A percentile compares a stretch with the other conserved stretches of the same genome.
Evolutionary conservation across 2,113 vertebrate species (phyloP).

Genomic region (Emydura subglobosa): DNA sequence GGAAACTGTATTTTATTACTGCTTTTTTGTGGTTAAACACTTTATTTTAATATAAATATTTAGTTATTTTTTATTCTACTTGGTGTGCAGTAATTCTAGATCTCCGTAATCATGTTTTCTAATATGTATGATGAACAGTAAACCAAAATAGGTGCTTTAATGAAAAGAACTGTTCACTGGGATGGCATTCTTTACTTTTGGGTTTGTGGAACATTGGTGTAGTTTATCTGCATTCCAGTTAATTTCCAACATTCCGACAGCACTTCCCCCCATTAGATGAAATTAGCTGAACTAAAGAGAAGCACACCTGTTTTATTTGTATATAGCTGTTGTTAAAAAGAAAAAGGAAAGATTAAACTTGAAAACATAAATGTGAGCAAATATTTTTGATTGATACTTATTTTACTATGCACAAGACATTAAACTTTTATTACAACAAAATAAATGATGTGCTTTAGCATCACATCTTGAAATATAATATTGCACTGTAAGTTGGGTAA

Average conservation of each 20-base stretch:
- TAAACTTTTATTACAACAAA: constrained; percentile 69
- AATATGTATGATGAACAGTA: constrained; percentile 55
- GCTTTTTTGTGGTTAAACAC: constrained; percentile 87
- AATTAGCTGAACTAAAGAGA: constrained; percentile 69
- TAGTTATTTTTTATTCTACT: constrained; percentile 82
- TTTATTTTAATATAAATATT: constrained; percentile 86
- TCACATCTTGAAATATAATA: constrained; percentile 70
- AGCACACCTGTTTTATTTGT: constrained; percentile 77
- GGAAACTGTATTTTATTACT: constrained; percentile 87
- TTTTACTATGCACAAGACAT: constrained; percentile 80
- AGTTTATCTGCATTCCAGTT: constrained; percentile 78
- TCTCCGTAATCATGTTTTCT: constrained; percentile 70
- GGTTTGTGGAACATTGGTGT: constrained; percentile 64
- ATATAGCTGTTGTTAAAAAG: constrained; percentile 68
- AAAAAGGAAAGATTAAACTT: constrained; percentile 76
- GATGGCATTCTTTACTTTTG: constrained; percentile 64
- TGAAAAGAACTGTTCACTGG: constrained; percentile 72
- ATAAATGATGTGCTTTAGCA: constrained; percentile 48
- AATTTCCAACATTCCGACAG: constrained; percentile 78
- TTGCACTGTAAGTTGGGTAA: constrained; percentile 76
- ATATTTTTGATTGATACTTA: constrained; percentile 78
- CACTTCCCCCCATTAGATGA: background rate
- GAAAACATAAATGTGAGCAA: constrained; percentile 81
- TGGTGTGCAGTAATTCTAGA: constrained; percentile 75
- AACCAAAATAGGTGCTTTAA: constrained; percentile 76